Conservation (phyloP, 2,888 invertebrate genomes). For the Deroplatys truncata region DNA sequence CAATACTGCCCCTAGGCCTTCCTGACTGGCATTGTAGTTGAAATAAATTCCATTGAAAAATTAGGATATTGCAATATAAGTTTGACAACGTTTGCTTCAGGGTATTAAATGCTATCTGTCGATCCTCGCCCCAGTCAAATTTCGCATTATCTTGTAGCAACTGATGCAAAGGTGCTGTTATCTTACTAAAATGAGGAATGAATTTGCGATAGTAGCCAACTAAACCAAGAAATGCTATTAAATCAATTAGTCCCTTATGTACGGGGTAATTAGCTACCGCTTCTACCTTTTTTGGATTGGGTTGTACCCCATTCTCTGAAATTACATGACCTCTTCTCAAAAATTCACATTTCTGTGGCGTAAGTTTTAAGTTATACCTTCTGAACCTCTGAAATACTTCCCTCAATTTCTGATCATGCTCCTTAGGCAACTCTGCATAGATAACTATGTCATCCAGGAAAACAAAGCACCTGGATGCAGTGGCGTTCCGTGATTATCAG, state of each 20-base stretch:
- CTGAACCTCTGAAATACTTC: neutral
- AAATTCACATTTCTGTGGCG: constrained; percentile 34
- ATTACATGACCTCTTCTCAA: constrained; percentile 29
- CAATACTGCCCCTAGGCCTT: constrained; percentile 34
- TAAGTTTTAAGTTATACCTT: constrained; percentile 25
- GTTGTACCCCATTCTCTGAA: constrained; percentile 31
- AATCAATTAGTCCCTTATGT: constrained; percentile 29
- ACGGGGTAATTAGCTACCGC: constrained; percentile 29
- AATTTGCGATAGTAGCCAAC: constrained; percentile 41
- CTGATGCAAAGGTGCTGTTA: constrained; percentile 36
- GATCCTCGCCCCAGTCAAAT: neutral
- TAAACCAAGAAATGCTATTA: constrained; percentile 38
- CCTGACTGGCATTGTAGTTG: constrained; percentile 36
- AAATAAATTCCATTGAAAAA: constrained; percentile 34
- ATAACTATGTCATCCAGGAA: neutral
- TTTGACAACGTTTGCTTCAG: constrained; percentile 22
- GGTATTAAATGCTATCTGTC: neutral
- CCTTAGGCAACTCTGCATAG: neutral
- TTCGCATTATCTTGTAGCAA: constrained; percentile 1
- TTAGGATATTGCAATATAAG: constrained; percentile 35
- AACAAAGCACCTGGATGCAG: neutral
- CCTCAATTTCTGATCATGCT: neutral
- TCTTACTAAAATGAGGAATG: constrained; percentile 38
- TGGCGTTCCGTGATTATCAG: no score
- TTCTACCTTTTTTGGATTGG: constrained; percentile 33